These are phyloP conservation scores for Trachops cirrhosus DNA, from an alignment of 2,797 vertebrate genomes.

Conservation along the genomic window DNA sequence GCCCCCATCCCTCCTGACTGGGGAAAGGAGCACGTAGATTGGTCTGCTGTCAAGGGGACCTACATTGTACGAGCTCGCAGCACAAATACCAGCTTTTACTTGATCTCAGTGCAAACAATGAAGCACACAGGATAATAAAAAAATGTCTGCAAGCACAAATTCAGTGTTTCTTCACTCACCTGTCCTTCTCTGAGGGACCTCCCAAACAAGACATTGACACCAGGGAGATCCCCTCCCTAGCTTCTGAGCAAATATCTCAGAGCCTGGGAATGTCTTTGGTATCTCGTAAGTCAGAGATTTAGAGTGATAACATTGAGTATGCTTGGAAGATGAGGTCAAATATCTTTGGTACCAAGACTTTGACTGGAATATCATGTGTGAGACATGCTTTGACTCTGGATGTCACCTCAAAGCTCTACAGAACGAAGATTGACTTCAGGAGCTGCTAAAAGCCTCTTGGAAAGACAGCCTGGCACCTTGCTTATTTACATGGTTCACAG, in stretches of 20 bases:
- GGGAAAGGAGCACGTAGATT: constrained; percentile 48
- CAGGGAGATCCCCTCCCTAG: constrained; percentile 64
- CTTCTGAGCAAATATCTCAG: constrained; percentile 75
- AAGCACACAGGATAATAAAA: constrained; percentile 69
- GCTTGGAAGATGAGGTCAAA: constrained; percentile 70
- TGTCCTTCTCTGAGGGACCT: constrained; percentile 65
- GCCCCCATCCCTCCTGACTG: constrained; percentile 50
- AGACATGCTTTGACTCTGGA: background rate
- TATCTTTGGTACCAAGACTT: constrained; percentile 46
- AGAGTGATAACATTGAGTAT: background rate
- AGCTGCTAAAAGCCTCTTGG: background rate
- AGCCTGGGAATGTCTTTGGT: constrained; percentile 76
- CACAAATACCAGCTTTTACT: constrained; percentile 46
- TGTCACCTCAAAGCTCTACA: background rate
- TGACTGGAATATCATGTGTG: background rate
- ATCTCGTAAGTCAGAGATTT: constrained; percentile 71
- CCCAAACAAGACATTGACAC: constrained; percentile 64
- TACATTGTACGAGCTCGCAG: constrained; percentile 51
- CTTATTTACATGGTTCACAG: background rate
- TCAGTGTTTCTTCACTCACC: constrained; percentile 76
- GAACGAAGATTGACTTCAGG: background rate
- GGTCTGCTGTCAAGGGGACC: background rate
- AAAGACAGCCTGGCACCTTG: background rate
- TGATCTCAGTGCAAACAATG: constrained; percentile 66
- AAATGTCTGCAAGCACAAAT: constrained; percentile 76